Evolutionary conservation across 1,140 invertebrate species (phyloP).

Genomic region (Anoplolepis gracilipes): DNA sequence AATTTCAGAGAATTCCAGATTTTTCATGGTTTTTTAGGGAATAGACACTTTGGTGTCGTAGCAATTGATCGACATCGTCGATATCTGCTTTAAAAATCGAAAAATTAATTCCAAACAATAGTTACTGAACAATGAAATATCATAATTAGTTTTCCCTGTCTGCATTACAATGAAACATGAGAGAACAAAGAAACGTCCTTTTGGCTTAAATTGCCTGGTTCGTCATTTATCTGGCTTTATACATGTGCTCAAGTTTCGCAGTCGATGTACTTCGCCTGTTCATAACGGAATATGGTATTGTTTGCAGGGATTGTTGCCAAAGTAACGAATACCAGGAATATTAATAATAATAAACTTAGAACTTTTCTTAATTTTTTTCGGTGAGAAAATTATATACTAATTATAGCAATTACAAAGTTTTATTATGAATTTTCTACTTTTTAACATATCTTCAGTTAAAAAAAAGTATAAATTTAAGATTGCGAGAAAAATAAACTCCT

Average conservation of each 20-base stretch:
- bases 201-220: constrained; percentile 3
- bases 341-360: constrained; percentile 32
- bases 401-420: background rate
- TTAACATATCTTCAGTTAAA: background rate
- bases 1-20: too few species aligned
- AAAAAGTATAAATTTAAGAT: background rate
- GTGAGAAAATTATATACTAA: background rate
- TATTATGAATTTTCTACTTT: background rate
- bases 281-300: constrained; percentile 35
- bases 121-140: constrained; percentile 11
- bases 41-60: too few species aligned
- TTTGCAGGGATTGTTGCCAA: constrained; percentile 22
- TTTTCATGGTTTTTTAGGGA: too few species aligned
- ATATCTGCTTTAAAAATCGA: background rate
- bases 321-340: constrained; percentile 22
- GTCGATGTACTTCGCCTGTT: constrained; percentile 40
- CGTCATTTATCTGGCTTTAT: constrained; percentile 28
- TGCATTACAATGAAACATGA: constrained; percentile 8
- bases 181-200: constrained; percentile 40
- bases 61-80: background rate
- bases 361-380: background rate
- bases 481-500: background rate
- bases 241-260: constrained; percentile 29
- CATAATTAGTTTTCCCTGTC: constrained; percentile 26
- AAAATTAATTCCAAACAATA: background rate